Evolutionary conservation across 2,888 invertebrate genomes (phyloP), one percentile per base, ranked within the genome.

Genomic region (Eristalis tenax): DNA sequence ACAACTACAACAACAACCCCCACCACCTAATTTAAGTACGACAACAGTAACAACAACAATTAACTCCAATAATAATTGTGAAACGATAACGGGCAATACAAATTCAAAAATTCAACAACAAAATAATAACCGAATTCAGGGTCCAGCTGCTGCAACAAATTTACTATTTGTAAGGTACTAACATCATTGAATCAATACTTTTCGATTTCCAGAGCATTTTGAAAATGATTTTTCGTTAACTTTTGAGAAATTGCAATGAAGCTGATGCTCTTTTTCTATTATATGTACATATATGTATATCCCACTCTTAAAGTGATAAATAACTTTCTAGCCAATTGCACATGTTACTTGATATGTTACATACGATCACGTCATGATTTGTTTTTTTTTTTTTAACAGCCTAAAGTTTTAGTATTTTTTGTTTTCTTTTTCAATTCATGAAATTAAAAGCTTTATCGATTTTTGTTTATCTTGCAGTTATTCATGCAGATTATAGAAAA

Each of bases 161-260:
- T 91, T 92, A 91, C 90, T 93, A 86, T 92, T 92, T 91, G 91
- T 93, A 92, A 93, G 93, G 92, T 93, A 92, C 89, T 92, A 88
- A 91, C 89, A 71, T 82, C 64, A 81, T 77, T 81, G 73, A 85
- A 69, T 57, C 76, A 64, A 86, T 77, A 69, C 73, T 84, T 80
- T 77, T 59, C 40, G 75, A 68, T 75, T 84, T 59, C 43, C 63
- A 83, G 73, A 73, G 56, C 66, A 65, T 57, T 63, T 66, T 77
- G 56, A 66, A 35, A 64, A 70, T 18, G 71, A 35, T 35, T 50
- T 50, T 57, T 18, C 57, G 64, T 43, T 32, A 66, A 76, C 1
- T 65, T 81, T 77, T 64, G 43, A 81, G 84, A 82, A 77, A 81
- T 85, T 81, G 73, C 73, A 85, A 81, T 77, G 81, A 85, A 85